Evolutionary conservation across 2,113 vertebrate genomes (phyloP).

Genomic region (Seriola rivoliana): DNA sequence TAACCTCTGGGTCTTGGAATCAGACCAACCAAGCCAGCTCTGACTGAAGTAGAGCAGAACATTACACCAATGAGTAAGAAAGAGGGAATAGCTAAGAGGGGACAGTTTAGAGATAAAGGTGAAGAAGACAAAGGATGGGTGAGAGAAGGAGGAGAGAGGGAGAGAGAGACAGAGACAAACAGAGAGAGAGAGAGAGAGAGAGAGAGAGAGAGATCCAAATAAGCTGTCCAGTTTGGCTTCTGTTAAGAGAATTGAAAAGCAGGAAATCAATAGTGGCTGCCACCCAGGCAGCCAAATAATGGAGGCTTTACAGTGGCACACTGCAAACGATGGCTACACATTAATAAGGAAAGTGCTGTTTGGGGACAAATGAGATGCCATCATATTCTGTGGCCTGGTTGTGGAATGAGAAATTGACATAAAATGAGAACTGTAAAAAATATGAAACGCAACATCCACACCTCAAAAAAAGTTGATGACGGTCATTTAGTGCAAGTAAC

Average conservation of each 20-base stretch:
- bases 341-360: slow-evolving; percentile 50
- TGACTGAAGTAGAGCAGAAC: slow-evolving; percentile 23
- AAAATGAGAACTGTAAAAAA: background rate
- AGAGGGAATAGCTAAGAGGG: slow-evolving; percentile 9
- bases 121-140: background rate
- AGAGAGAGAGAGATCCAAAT: slow-evolving; percentile 29
- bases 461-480: background rate
- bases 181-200: background rate
- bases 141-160: background rate
- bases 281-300: slow-evolving; percentile 53
- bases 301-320: slow-evolving; percentile 40
- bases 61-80: slow-evolving; percentile 24
- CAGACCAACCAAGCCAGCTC: background rate
- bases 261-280: slow-evolving; percentile 65
- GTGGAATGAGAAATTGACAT: slow-evolving; percentile 3
- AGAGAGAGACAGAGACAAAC: background rate
- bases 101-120: slow-evolving; percentile 13
- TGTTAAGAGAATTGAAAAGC: slow-evolving; percentile 49
- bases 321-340: slow-evolving; percentile 40
- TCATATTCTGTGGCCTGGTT: background rate
- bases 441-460: background rate
- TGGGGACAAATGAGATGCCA: background rate
- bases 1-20: slow-evolving; percentile 39
- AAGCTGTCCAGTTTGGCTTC: slow-evolving; percentile 50
- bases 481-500: slow-evolving; percentile 10